Conservation (phyloP, 2,888 invertebrate genomes). For the Hemistola chrysoprasaria region DNA sequence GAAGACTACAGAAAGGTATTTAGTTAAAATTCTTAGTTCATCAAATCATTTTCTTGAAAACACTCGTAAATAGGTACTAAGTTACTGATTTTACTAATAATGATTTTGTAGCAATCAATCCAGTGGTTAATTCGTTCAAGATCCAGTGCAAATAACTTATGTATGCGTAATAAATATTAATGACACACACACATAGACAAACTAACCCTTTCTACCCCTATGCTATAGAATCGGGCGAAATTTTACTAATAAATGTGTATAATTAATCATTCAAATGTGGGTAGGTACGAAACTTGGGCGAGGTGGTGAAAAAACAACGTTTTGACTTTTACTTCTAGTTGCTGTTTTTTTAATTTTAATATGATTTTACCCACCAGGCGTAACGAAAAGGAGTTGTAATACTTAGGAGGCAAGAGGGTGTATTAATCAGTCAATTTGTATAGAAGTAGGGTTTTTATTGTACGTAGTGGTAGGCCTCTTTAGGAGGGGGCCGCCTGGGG, state of each 20-base stretch:
- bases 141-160: slow-evolving; percentile 52
- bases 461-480: no score
- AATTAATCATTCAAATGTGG: slow-evolving; percentile 70
- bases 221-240: slow-evolving; percentile 53
- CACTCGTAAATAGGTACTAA: no score
- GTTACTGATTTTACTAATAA: not conserved
- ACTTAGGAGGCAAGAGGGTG: no score
- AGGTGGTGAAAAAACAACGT: slow-evolving; percentile 25
- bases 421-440: no score
- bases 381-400: no score
- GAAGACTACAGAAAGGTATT: no score
- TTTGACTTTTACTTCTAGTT: slow-evolving; percentile 11
- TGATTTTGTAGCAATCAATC: slow-evolving; percentile 46
- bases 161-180: slow-evolving; percentile 77
- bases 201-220: slow-evolving; percentile 71
- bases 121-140: no score
- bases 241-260: slow-evolving; percentile 78
- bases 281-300: slow-evolving; percentile 24
- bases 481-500: no score
- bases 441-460: no score
- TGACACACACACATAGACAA: slow-evolving; percentile 52
- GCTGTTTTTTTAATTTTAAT: slow-evolving; percentile 6
- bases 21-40: no score
- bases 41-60: no score
- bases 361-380: no score